Evolutionary conservation across 2,888 invertebrate species (phyloP).

Genomic region (Cephus pulcher): DNA sequence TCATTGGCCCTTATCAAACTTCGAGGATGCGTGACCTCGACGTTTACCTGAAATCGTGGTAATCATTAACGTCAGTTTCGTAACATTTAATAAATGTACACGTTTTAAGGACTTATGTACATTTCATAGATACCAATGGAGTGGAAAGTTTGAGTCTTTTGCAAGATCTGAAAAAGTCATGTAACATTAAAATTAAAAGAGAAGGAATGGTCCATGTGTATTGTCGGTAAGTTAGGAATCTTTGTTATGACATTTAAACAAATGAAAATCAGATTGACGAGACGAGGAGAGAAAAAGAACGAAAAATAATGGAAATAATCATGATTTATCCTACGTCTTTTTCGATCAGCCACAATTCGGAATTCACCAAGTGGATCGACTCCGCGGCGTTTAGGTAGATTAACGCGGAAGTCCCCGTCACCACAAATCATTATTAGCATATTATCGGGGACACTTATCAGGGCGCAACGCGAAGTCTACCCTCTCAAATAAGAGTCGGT

Average conservation of each 20-base stretch:
- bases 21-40: conserved; percentile 15
- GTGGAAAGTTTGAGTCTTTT: conserved; percentile 10
- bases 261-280: not conserved
- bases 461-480: conserved; percentile 37
- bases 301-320: not conserved
- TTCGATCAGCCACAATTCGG: not conserved
- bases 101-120: not conserved
- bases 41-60: conserved; percentile 13
- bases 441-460: conserved; percentile 59
- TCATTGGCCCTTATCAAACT: conserved; percentile 17
- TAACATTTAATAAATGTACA: not conserved
- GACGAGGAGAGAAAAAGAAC: not conserved
- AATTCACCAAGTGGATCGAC: conserved; percentile 10
- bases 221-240: not conserved
- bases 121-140: too few species aligned
- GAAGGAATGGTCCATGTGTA: not conserved
- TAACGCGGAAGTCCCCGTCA: conserved; percentile 49
- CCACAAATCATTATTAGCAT: conserved; percentile 61
- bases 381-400: conserved; percentile 41
- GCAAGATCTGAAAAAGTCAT: conserved; percentile 39
- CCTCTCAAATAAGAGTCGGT: conserved; percentile 45
- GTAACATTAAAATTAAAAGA: conserved; percentile 21
- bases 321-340: not conserved
- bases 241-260: not conserved
- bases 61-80: not conserved